A percentile compares a stretch with the other conserved stretches of the same genome.
Conservation (phyloP, 2,888 invertebrate species). For the Trichopria drosophilae region DNA sequence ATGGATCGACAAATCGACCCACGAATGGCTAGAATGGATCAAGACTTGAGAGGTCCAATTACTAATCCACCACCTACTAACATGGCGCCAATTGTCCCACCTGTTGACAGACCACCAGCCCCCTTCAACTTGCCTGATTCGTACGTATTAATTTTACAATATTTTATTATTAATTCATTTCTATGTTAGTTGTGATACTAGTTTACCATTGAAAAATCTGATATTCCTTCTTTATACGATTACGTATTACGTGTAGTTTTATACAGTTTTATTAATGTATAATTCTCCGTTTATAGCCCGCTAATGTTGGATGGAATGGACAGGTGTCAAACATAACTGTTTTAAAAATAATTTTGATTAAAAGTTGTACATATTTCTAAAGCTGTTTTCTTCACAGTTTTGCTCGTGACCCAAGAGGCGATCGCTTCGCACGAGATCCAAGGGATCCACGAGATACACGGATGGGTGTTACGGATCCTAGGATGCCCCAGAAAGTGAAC, state of each 20-base stretch:
- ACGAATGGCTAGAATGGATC: conserved; percentile 66
- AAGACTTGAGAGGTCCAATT: conserved; percentile 73
- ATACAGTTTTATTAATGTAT: too few relatives aligned
- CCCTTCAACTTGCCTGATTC: conserved; percentile 51
- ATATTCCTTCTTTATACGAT: too few relatives aligned
- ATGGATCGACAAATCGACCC: conserved; percentile 63
- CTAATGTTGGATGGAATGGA: conserved; percentile 56
- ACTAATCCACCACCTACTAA: conserved; percentile 49
- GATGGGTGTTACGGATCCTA: conserved; percentile 69
- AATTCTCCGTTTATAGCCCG: conserved; percentile 43
- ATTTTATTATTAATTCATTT: neutral
- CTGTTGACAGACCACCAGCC: conserved; percentile 39
- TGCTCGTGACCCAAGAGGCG: conserved; percentile 53
- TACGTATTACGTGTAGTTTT: too few relatives aligned
- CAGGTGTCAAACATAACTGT: conserved; percentile 45
- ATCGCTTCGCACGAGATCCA: conserved; percentile 53
- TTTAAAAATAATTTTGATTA: conserved; percentile 17
- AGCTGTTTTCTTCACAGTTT: conserved; percentile 39
- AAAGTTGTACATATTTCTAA: conserved; percentile 3
- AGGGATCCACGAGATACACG: conserved; percentile 61
- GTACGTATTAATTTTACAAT: conserved; percentile 37
- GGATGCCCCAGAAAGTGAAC: conserved; percentile 61
- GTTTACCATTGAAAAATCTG: too few relatives aligned
- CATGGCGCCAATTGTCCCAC: conserved; percentile 38
- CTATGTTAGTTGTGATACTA: conserved; percentile 20